Evolutionary conservation across 2,888 invertebrate genomes (phyloP).

Genomic region (Drosophila peninsularis): DNA sequence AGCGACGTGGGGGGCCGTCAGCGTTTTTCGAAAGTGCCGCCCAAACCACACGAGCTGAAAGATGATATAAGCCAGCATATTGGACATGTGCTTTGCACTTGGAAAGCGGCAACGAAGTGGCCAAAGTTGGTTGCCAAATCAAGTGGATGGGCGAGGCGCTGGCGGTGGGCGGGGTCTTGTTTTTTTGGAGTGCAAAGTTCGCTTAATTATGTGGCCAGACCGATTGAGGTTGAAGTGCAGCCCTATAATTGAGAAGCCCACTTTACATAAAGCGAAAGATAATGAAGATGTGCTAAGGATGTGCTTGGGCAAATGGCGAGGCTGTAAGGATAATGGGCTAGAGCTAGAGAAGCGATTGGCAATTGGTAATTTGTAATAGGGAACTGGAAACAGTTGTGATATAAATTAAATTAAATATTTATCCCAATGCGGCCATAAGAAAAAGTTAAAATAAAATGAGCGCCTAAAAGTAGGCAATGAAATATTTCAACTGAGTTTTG

Average conservation of each 20-base stretch:
- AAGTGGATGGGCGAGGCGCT: constrained; percentile 14
- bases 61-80: constrained; percentile 54
- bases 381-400: no score
- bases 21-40: constrained; percentile 51
- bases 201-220: constrained; percentile 50
- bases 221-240: constrained; percentile 12
- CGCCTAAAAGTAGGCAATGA: not conserved
- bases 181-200: constrained; percentile 28
- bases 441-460: no score
- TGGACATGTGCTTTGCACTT: constrained; percentile 56
- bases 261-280: constrained; percentile 10
- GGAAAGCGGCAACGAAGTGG: constrained; percentile 37
- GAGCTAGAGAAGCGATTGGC: no score
- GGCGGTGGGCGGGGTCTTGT: not conserved
- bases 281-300: constrained; percentile 15
- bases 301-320: not conserved
- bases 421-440: no score
- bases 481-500: not conserved
- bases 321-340: not conserved
- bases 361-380: no score
- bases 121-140: constrained; percentile 26
- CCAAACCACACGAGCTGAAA: constrained; percentile 30
- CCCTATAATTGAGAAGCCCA: constrained; percentile 28
- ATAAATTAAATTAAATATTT: no score
- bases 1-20: constrained; percentile 29